Evolutionary conservation across 2,113 vertebrate genomes (phyloP), one percentile per base, ranked within the genome.

Genomic region (Pollachius pollachius): DNA sequence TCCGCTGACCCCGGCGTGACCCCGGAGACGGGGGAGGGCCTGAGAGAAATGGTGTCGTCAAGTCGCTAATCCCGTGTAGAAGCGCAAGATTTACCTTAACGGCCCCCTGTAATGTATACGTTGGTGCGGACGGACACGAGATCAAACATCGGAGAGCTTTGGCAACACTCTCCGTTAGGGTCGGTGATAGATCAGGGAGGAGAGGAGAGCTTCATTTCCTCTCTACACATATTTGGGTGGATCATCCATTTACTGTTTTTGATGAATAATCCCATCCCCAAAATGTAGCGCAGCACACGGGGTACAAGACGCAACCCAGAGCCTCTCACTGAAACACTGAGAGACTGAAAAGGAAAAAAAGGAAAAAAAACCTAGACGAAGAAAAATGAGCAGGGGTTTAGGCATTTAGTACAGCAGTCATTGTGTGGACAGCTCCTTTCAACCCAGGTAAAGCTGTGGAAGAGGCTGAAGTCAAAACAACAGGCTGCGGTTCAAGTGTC

Each of bases 31-130:
- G 70, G 80, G 81, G 86, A 88, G 54, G 80, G 75, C 80, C 81
- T 84, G 85, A 89, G 86, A 89, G 88, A 89, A 85, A 90, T 89
- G 75, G 70, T 85, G 73, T 87, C 85, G 78, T 85, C 81, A 84
- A 76, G 64, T 69, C 73, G 73, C 71, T 85, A 86, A 88, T 89
- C 85, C 79, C 74, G 27, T 73, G 79, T 81, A 85, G 67, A 52
- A 81, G 71, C 67, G 41, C 69, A 81, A 86, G 80, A 87, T 87
- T 85, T 85, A 88, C 81, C 74, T 81, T 77, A 64, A 66, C 81
- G 73, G 82, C 81, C 77, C 79, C 64, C 37, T 73, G 77, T 78
- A 84, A 85, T 86, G 76, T 83, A 80, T 78, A 69, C 64, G 69
- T 69, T 60, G 11, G 71, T 15, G 67, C 69, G 74, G 59, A 76